Evolutionary conservation across 2,113 vertebrate genomes (phyloP).

Genomic region (Ctenodactylus gundi): DNA sequence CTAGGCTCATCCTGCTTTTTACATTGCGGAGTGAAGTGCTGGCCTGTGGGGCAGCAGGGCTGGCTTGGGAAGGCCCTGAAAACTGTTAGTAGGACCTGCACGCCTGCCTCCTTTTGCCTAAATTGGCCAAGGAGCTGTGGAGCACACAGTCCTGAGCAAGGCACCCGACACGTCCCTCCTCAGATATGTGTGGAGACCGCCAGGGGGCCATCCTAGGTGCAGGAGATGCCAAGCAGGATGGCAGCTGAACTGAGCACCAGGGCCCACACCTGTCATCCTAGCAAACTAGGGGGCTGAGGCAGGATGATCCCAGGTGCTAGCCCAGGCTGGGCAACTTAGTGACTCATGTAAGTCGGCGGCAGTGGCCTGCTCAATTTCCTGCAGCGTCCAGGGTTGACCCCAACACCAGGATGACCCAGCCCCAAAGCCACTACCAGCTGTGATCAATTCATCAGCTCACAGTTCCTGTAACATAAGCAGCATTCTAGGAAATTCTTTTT

Average conservation of each 20-base stretch:
- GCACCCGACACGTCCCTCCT: no score
- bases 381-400: background rate
- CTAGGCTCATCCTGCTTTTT: background rate
- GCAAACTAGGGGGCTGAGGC: no score
- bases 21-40: background rate
- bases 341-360: no score
- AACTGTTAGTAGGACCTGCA: background rate
- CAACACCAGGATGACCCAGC: background rate
- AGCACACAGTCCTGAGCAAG: no score
- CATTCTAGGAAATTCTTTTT: background rate
- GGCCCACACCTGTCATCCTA: no score
- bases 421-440: fast-evolving
- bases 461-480: background rate
- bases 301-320: no score
- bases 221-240: no score
- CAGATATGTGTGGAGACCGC: no score
- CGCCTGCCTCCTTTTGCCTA: background rate
- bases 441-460: background rate
- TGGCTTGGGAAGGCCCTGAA: background rate
- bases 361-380: no score
- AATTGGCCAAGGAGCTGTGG: background rate
- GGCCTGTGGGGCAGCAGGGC: fast-evolving
- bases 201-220: no score
- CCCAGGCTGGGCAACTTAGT: no score
- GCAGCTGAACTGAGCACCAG: no score